These are phyloP conservation scores for Mohoua ochrocephala DNA, from an alignment of 2,113 vertebrate genomes.

Conservation along the genomic window DNA sequence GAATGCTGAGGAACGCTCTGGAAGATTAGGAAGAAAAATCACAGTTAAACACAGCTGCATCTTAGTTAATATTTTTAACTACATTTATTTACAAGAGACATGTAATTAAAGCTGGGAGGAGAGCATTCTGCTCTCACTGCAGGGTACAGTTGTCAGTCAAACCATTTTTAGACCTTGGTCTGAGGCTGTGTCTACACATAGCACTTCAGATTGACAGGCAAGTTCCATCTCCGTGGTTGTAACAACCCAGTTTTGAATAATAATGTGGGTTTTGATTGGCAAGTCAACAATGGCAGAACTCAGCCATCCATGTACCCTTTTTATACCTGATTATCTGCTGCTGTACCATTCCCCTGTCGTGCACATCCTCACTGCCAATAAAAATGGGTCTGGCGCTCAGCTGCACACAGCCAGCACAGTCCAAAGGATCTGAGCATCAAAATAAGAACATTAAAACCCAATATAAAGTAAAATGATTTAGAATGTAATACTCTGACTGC, in stretches of 20 bases:
- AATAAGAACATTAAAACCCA: neutral
- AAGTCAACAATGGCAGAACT: slow-evolving; percentile 1
- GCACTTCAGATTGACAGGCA: neutral
- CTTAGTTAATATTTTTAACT: neutral
- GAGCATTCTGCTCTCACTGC: neutral
- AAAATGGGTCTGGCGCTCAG: neutral
- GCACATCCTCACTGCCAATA: neutral
- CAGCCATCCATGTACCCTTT: neutral
- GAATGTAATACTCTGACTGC: neutral
- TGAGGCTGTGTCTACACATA: neutral
- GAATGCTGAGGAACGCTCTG: neutral
- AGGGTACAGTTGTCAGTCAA: slow-evolving; percentile 18
- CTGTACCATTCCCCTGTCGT: neutral
- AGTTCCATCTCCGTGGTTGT: neutral
- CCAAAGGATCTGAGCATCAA: neutral
- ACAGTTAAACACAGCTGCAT: neutral
- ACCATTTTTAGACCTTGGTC: slow-evolving; percentile 35
- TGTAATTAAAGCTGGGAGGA: neutral
- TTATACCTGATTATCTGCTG: neutral
- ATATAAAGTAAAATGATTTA: neutral
- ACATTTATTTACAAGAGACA: neutral
- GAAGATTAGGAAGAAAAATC: neutral
- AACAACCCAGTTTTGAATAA: slow-evolving; percentile 1
- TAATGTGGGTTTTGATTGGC: slow-evolving; percentile 31
- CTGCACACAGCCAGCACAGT: neutral